phyloP scores from a whole-genome alignment of 2,888 invertebrate genomes.

The Thymelicus sylvestris region DNA sequence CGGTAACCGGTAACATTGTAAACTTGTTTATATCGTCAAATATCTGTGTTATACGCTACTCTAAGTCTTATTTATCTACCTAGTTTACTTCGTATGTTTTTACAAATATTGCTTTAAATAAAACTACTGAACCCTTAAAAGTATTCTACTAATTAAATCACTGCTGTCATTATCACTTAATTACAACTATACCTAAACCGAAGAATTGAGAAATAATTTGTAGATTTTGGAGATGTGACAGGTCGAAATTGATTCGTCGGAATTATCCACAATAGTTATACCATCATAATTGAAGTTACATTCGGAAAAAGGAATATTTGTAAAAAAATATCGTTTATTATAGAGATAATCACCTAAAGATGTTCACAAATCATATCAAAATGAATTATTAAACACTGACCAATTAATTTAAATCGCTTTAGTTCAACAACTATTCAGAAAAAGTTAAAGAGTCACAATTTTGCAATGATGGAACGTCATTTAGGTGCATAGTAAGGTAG shows the following conservation, averaged over 20 bases:
- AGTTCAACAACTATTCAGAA: too few relatives aligned
- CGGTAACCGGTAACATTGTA: conserved; percentile 46
- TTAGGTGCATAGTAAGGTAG: background rate
- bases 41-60: conserved; percentile 72
- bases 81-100: conserved; percentile 21
- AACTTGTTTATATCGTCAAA: conserved; percentile 70
- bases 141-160: too few relatives aligned
- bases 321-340: background rate
- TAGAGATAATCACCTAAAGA: conserved; percentile 16
- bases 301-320: background rate
- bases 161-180: too few relatives aligned
- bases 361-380: background rate
- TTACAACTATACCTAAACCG: too few relatives aligned
- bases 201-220: too few relatives aligned
- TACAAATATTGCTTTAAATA: conserved; percentile 23
- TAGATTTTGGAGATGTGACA: too few relatives aligned
- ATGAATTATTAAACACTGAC: too few relatives aligned
- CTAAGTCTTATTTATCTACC: conserved; percentile 60
- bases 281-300: too few relatives aligned
- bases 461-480: background rate
- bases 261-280: too few relatives aligned
- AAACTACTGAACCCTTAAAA: too few relatives aligned
- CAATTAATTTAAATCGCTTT: too few relatives aligned
- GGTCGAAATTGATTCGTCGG: too few relatives aligned
- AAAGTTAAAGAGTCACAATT: background rate